Conservation (phyloP, 2,797 vertebrate species). For the Pempheris klunzingeri region DNA sequence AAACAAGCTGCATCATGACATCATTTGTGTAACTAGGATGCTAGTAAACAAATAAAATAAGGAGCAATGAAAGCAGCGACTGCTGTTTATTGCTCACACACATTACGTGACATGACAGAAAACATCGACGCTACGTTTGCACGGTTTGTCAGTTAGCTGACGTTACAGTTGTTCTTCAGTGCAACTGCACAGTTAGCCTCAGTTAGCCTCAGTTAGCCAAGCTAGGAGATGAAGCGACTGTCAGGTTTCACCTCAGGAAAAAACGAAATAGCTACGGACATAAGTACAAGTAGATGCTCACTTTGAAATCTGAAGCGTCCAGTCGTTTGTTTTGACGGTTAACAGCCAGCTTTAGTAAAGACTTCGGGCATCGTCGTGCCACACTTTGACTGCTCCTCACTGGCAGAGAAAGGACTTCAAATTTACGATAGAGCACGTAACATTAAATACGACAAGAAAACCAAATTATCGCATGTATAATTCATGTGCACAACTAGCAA, state of each 20-base stretch:
- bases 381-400: neutral
- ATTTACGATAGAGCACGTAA: neutral
- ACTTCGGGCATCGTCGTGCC: neutral
- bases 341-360: neutral
- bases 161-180: no score
- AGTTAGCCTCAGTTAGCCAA: no score
- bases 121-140: neutral
- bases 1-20: neutral
- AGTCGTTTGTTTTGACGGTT: neutral
- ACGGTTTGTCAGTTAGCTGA: neutral
- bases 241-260: neutral
- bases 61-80: neutral
- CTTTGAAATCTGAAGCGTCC: neutral
- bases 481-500: no score
- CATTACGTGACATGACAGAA: no score
- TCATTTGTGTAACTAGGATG: neutral
- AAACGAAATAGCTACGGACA: neutral
- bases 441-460: no score
- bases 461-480: neutral
- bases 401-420: rapidly evolving
- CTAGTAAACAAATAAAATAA: neutral
- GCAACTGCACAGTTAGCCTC: no score
- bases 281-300: neutral
- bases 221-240: neutral
- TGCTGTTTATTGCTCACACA: neutral